Evolutionary conservation across 2,797 vertebrate species (phyloP).

Genomic region (Tenualosa ilisha): DNA sequence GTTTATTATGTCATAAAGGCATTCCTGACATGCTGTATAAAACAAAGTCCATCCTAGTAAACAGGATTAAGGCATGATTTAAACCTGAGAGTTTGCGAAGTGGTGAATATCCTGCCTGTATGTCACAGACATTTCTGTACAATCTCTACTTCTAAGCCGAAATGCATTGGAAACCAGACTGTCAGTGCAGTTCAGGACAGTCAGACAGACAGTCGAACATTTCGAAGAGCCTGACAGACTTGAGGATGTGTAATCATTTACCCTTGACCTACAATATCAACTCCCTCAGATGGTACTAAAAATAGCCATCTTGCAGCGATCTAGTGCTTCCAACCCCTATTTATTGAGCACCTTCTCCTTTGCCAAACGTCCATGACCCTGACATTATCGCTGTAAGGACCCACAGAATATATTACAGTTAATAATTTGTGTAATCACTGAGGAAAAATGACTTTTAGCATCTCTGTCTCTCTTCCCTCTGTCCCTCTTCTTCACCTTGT

Average conservation of each 20-base stretch:
- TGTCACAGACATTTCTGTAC: too few relatives aligned
- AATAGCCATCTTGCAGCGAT: conserved; percentile 50
- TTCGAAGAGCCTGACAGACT: too few relatives aligned
- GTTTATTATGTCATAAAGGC: background rate
- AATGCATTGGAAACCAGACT: background rate
- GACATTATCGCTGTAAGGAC: background rate
- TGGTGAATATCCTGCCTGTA: background rate
- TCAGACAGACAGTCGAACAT: background rate
- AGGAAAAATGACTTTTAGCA: background rate
- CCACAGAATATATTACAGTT: background rate
- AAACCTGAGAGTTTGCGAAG: too few relatives aligned
- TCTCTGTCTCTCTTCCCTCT: background rate
- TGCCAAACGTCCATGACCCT: background rate
- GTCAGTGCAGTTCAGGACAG: background rate
- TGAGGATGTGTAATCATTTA: conserved; percentile 29
- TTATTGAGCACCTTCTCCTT: background rate
- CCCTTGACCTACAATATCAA: conserved; percentile 45
- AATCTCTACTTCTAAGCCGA: background rate
- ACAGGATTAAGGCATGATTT: background rate
- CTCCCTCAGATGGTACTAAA: conserved; percentile 59
- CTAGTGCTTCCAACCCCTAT: conserved; percentile 30
- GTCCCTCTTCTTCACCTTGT: background rate
- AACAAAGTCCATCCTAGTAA: background rate
- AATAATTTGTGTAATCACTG: background rate
- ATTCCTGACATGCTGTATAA: background rate